phyloP scores from a whole-genome alignment of 1,140 invertebrate species.

The Ceratitis capitata region DNA sequence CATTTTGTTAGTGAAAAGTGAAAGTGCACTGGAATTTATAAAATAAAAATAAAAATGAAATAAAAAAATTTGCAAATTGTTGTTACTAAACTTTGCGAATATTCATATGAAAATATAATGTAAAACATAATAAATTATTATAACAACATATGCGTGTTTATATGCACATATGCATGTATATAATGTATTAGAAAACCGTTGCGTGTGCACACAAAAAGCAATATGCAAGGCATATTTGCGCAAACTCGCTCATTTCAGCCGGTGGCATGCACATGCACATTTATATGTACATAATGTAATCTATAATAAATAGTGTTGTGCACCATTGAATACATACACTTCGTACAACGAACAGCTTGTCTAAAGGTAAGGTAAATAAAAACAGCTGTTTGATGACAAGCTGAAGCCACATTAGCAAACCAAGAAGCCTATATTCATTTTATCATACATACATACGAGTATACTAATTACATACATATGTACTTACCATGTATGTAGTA shows the following conservation, averaged over 20 bases:
- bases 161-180: not conserved
- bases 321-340: no score
- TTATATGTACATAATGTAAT: not conserved
- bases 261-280: not conserved
- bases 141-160: no score
- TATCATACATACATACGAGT: not conserved
- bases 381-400: slow-evolving; percentile 28
- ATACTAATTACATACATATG: not conserved
- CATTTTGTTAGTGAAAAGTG: not conserved
- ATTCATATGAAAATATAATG: not conserved
- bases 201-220: not conserved
- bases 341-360: not conserved
- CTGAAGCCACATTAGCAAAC: not conserved
- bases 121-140: not conserved
- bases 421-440: not conserved
- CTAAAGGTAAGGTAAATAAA: slow-evolving; percentile 13
- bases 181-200: not conserved
- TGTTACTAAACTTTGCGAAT: slow-evolving; percentile 8
- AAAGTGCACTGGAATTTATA: slow-evolving; percentile 21
- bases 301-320: no score
- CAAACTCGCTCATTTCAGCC: not conserved
- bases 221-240: not conserved
- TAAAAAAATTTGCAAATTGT: not conserved
- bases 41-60: not conserved
- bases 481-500: not conserved